Conservation (phyloP, 2,888 invertebrate species). For the Taphrorychus bicolor region DNA sequence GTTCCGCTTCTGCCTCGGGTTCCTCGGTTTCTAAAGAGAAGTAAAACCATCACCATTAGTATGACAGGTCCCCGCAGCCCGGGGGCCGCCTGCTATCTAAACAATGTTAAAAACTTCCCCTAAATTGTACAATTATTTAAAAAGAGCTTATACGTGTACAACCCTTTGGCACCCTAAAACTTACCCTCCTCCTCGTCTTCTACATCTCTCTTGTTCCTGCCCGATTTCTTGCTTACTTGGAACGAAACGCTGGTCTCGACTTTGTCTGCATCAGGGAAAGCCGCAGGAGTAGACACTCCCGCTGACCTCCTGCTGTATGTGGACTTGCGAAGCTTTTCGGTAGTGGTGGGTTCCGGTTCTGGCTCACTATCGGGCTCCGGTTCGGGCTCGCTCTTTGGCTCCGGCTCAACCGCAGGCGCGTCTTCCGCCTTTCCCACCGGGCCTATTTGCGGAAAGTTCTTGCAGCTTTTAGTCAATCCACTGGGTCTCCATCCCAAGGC, state of each 20-base stretch:
- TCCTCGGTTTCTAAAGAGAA: conserved; percentile 46
- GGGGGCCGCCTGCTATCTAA: neutral
- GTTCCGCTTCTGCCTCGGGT: conserved; percentile 53
- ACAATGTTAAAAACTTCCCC: neutral
- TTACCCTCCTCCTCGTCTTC: conserved; percentile 15
- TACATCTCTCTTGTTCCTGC: conserved; percentile 46
- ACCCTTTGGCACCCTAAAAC: neutral
- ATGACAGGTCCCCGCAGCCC: conserved; percentile 11
- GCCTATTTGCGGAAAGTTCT: conserved; percentile 77
- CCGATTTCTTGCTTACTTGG: conserved; percentile 72
- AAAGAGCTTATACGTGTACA: too few relatives aligned
- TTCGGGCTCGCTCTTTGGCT: conserved; percentile 56
- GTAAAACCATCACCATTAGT: conserved; percentile 52
- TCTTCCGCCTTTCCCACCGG: conserved; percentile 45
- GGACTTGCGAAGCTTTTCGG: conserved; percentile 52
- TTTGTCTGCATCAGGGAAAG: conserved; percentile 64
- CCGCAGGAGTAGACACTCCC: conserved; percentile 43
- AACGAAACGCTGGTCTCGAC: conserved; percentile 81
- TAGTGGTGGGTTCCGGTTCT: conserved; percentile 53
- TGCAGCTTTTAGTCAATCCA: conserved; percentile 75
- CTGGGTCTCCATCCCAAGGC: conserved; percentile 93
- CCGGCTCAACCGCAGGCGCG: conserved; percentile 42
- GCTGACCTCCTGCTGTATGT: conserved; percentile 56
- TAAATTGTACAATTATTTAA: too few relatives aligned
- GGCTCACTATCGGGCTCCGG: conserved; percentile 52